Evolutionary conservation across 37 sponge, comb jelly and placozoan species (phyloP), one percentile per base, ranked within the genome.

Genomic region (Agelas oroides): DNA sequence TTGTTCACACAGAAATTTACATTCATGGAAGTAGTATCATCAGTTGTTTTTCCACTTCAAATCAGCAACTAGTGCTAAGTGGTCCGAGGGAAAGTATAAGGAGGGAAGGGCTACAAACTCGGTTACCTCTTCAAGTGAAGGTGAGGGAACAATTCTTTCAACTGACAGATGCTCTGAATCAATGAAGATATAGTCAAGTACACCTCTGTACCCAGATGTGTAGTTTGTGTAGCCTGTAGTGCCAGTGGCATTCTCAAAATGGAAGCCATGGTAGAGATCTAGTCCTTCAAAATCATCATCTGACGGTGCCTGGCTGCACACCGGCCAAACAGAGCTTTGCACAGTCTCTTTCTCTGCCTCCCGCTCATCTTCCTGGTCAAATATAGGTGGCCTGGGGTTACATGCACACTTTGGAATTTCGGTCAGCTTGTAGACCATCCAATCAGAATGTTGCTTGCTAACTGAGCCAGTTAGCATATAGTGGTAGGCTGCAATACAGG

Each of bases 81-180:
- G 96, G 78, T 96, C 96, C 18, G 96, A 96, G 33, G 96, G 96
- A 53, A 91, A 90, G 59, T 80, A 76, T 33, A 78, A 41, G 0
- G 95, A 93, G 13, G 96, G 96, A 18, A 96, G 76, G 2, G 94
- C 94, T 32, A 79, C 70, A 72, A 84, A 52, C 36, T 88, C 82
- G 11, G 79, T 77, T 1, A 96, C 75, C 53, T 96, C 94, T 23
- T 81, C 76, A 32, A 71, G 84, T 18, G 88, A 41, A 0, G 96
- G 96, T 3, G 93, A 46, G 13, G 86, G 91, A 20, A 88, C 59
- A 0, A 64, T 80, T 27, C 70, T 53, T 27, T 67, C 67, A 8
- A 73, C 79, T 2, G 25, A 21, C 25, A 96, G 56, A 32, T 77
- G 52, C n/a, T 86, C 80, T 17, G 67, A 52, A 21, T 88, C 94